Evolutionary conservation across 1,140 invertebrate genomes (phyloP).

Genomic region (Eulimnadia texana): DNA sequence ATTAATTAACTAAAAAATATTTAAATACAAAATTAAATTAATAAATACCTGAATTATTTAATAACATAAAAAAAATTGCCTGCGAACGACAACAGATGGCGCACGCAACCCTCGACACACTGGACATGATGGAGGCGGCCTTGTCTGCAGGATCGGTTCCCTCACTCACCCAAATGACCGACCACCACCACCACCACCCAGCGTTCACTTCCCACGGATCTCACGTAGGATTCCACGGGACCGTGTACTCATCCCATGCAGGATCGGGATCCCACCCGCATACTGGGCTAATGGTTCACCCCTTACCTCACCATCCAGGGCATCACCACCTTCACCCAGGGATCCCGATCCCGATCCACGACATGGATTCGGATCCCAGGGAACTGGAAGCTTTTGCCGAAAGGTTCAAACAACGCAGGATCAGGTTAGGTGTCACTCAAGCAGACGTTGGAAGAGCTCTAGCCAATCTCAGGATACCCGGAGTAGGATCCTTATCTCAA

Average conservation of each 20-base stretch:
- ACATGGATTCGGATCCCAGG: conserved; percentile 51
- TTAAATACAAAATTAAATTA: not conserved
- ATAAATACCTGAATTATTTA: not conserved
- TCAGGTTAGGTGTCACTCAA: conserved; percentile 94
- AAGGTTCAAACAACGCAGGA: conserved; percentile 92
- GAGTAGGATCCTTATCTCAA: conserved; percentile 93
- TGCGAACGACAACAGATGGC: not conserved
- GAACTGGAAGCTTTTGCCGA: conserved; percentile 97
- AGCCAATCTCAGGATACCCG: conserved; percentile 92
- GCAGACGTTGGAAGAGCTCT: conserved; percentile 95
- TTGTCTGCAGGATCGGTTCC: conserved; percentile 44
- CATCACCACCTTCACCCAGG: conserved; percentile 32
- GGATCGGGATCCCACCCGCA: conserved; percentile 19
- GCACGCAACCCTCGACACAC: not conserved
- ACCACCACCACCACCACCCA: conserved; percentile 32
- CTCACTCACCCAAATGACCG: conserved; percentile 67
- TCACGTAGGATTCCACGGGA: not conserved
- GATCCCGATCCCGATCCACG: conserved; percentile 29
- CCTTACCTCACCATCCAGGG: conserved; percentile 34
- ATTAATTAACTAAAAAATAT: not conserved
- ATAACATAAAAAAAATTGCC: not conserved
- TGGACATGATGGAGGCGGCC: not conserved
- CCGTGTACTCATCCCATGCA: not conserved
- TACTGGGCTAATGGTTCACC: conserved; percentile 35
- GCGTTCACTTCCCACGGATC: conserved; percentile 48